These are phyloP conservation scores for Helicoverpa assulta DNA, from an alignment of 2,888 invertebrate genomes.

Conservation along the genomic window DNA sequence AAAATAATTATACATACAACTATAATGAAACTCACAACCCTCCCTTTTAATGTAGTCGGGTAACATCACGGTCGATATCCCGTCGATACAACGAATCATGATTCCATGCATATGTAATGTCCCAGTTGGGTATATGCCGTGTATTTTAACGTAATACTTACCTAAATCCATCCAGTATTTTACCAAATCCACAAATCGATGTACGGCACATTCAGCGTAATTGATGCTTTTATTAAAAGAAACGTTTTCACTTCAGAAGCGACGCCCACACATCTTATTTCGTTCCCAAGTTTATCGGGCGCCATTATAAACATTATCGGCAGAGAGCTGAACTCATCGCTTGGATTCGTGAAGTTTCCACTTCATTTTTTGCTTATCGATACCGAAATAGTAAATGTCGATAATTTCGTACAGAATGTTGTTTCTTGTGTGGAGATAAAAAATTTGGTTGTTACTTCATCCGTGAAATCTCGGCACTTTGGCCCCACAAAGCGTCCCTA, in stretches of 20 bases:
- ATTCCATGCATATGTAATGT: constrained; percentile 46
- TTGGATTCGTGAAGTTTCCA: constrained; percentile 61
- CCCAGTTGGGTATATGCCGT: constrained; percentile 11
- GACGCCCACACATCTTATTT: constrained; percentile 34
- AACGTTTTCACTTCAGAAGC: constrained; percentile 21
- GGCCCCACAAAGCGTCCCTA: background rate
- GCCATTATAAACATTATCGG: constrained; percentile 53
- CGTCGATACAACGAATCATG: constrained; percentile 28
- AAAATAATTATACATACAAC: background rate
- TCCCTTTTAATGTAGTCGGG: background rate
- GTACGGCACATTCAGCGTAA: constrained; percentile 19
- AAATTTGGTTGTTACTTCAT: background rate
- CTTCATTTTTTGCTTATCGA: constrained; percentile 53
- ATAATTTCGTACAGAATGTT: constrained; percentile 63
- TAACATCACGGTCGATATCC: constrained; percentile 30
- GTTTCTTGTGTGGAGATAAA: constrained; percentile 12
- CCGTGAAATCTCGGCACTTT: background rate
- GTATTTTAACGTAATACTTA: constrained; percentile 38
- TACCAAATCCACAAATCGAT: constrained; percentile 3
- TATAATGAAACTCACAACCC: background rate
- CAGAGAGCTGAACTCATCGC: constrained; percentile 62
- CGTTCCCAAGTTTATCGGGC: constrained; percentile 33
- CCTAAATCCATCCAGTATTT: constrained; percentile 34
- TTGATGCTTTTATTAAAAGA: constrained; percentile 39
- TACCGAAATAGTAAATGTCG: constrained; percentile 71